Conservation (phyloP, 2,113 vertebrate genomes). For the Zapus hudsonius region DNA sequence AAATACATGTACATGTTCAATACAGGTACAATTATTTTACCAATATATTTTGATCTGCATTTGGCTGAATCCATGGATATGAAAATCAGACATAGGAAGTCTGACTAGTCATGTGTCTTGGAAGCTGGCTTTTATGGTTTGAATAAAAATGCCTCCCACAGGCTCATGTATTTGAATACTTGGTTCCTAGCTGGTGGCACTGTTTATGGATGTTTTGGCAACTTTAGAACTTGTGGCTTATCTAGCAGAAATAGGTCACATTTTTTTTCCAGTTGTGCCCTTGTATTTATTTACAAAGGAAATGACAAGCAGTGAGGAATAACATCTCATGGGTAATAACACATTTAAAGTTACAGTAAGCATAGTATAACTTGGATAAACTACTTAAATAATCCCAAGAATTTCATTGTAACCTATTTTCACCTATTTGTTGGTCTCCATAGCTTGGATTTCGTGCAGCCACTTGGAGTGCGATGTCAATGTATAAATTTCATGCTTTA, state of each 20-base stretch:
- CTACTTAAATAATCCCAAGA: background rate
- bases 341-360: background rate
- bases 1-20: too few species aligned
- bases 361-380: background rate
- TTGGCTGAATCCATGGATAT: background rate
- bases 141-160: too few species aligned
- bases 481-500: slow-evolving; percentile 37
- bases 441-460: background rate
- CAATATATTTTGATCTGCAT: background rate
- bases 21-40: background rate
- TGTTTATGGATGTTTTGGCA: too few species aligned
- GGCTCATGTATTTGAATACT: too few species aligned
- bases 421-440: background rate
- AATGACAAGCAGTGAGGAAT: background rate
- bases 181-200: too few species aligned
- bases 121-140: too few species aligned
- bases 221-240: too few species aligned
- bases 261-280: background rate
- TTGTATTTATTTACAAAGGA: slow-evolving; percentile 43
- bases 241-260: too few species aligned
- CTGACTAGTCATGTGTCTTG: background rate
- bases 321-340: background rate
- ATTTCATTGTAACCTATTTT: background rate
- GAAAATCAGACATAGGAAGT: background rate
- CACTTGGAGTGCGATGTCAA: background rate